Conservation (phyloP, 1,140 invertebrate genomes). For the Pygmarrhopalites habei region DNA sequence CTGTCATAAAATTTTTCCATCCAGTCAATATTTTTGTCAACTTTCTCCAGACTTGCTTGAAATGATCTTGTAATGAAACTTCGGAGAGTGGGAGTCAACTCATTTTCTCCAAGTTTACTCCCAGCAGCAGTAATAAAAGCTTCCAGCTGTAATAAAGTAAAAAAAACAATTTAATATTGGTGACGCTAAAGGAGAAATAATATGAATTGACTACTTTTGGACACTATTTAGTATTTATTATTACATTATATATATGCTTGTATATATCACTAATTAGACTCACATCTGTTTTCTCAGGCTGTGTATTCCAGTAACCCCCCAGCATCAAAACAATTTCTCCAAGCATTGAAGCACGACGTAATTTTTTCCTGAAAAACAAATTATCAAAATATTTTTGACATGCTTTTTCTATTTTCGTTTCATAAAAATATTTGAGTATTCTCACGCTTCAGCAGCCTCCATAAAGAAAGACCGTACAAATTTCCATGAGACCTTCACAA, state of each 20-base stretch:
- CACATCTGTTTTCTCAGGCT: not conserved
- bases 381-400: not conserved
- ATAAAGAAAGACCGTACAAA: not conserved
- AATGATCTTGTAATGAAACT: not conserved
- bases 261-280: too few relatives aligned
- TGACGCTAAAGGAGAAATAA: not conserved
- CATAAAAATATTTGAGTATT: not conserved
- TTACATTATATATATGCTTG: too few relatives aligned
- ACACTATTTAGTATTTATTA: too few relatives aligned
- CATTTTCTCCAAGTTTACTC: not conserved
- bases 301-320: not conserved
- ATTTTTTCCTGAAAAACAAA: not conserved
- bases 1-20: constrained; percentile 4
- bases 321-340: constrained; percentile 4
- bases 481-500: too few relatives aligned
- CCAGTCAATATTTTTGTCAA: constrained; percentile 4
- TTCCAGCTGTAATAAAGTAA: not conserved
- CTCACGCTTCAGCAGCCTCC: not conserved
- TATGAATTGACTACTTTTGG: too few relatives aligned
- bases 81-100: not conserved
- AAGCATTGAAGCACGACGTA: not conserved
- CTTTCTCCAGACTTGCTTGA: not conserved
- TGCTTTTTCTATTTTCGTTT: too few relatives aligned
- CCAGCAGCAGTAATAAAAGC: not conserved
- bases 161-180: not conserved